Evolutionary conservation across 2,888 invertebrate genomes (phyloP), one percentile per base, ranked within the genome.

Genomic region (Barypeithes pellucidus): DNA sequence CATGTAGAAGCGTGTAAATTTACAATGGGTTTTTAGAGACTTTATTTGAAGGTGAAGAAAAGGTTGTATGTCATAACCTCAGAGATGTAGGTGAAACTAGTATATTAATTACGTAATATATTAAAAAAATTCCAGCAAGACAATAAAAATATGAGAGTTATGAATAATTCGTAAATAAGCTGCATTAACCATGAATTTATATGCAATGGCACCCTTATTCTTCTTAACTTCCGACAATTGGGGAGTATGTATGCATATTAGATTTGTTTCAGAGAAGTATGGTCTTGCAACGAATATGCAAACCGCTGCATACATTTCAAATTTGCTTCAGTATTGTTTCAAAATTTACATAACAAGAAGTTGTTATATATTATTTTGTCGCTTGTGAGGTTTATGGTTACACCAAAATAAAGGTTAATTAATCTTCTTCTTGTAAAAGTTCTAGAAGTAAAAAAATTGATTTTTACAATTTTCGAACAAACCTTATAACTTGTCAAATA

Each of bases 261-360:
- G n/a, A 43, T 43, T 43, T 16, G 14, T 8, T 43, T 16, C 16
- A 7, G 43, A 16, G 43, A 14, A 43, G 16, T 43, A 43, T 16
- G 43, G 43, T 16, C 43, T 43, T 7, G 43, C 43, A 3, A 16
- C 43, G 9, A 47, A 18, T 47, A 20, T 47, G 47, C 18, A 47
- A 47, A 20, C 20, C 20, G 18, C 2, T 20, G 47, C 20, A 47
- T 47, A 47, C 11, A 47, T 47, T 47, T 47, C 47, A n/a, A 47
- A 20, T 20, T 47, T 47, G 47, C 47, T 20, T 47, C 11, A 47
- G 20, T 47, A 9, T 47, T 20, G 20, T 47, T 11, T 47, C 20
- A 47, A 18, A 47, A 47, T 47, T 47, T 47, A 12, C 47, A 47
- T 47, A 20, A 20, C 47, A 47, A 11, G 20, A 47, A 20, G 20